Conservation (phyloP, 2,888 invertebrate genomes). For the Hirtodrosophila trivittata region DNA sequence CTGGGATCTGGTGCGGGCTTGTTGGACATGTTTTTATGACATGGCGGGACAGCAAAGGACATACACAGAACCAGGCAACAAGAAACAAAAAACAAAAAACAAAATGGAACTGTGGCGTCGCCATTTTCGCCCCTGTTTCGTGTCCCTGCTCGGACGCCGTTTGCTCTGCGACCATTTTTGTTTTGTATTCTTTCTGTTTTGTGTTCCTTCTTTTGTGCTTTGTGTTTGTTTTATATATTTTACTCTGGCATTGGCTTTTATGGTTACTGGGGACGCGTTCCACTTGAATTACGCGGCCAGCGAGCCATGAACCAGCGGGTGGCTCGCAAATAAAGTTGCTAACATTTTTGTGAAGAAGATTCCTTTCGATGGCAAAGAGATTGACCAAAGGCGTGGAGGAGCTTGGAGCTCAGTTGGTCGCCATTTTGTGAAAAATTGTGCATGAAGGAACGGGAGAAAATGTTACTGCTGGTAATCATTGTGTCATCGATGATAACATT, state of each 20-base stretch:
- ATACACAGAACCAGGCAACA: constrained; percentile 13
- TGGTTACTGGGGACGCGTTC: constrained; percentile 70
- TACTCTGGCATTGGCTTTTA: constrained; percentile 69
- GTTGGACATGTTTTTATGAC: constrained; percentile 51
- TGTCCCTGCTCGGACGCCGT: constrained; percentile 49
- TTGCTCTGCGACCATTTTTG: constrained; percentile 47
- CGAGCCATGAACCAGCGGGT: constrained; percentile 60
- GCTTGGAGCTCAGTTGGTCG: neutral
- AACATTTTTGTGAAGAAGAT: constrained; percentile 16
- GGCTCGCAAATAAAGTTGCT: constrained; percentile 66
- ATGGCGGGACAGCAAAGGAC: constrained; percentile 49
- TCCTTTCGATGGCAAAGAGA: neutral
- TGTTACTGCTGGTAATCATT: constrained; percentile 67
- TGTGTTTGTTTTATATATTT: constrained; percentile 13
- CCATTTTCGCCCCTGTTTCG: constrained; percentile 42
- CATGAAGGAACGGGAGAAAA: constrained; percentile 7
- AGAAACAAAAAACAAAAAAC: constrained; percentile 32
- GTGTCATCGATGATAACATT: constrained; percentile 78
- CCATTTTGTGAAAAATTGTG: neutral
- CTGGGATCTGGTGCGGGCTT: neutral
- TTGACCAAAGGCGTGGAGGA: neutral
- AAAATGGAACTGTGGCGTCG: constrained; percentile 37
- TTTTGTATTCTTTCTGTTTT: constrained; percentile 16
- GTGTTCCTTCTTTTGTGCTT: constrained; percentile 2
- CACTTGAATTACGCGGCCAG: constrained; percentile 77